A percentile compares a stretch with the other conserved stretches of the same genome.
Conservation (phyloP, 2,113 vertebrate species). For the Piprites chloris region DNA sequence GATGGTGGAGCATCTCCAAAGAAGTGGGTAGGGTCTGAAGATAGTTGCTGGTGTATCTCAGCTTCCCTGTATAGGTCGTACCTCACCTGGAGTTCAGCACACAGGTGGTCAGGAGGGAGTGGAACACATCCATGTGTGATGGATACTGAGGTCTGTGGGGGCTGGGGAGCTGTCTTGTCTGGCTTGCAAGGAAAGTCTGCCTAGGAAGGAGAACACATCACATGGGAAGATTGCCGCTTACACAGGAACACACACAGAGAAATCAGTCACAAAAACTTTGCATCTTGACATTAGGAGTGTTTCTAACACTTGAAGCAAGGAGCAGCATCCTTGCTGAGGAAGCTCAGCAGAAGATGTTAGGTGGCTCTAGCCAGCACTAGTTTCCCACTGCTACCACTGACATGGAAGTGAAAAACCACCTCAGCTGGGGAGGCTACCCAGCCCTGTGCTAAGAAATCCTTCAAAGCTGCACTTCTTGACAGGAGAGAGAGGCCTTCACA, state of each 20-base stretch:
- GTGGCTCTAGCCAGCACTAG: neutral
- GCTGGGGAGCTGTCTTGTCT: neutral
- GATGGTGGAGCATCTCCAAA: neutral
- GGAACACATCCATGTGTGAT: neutral
- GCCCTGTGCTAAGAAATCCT: neutral
- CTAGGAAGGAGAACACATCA: neutral
- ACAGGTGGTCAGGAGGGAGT: neutral
- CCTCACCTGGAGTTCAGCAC: neutral
- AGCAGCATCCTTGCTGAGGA: neutral
- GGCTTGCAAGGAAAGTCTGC: neutral
- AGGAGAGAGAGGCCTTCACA: conserved; percentile 92
- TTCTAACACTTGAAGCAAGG: neutral
- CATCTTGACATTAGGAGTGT: neutral
- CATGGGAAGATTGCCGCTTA: neutral
- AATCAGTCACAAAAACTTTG: neutral
- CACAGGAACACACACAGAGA: neutral
- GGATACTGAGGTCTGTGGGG: neutral
- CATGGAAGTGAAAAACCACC: neutral
- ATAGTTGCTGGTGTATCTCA: neutral
- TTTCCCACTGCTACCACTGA: neutral
- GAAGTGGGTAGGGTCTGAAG: neutral
- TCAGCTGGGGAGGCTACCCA: neutral
- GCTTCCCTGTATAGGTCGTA: neutral
- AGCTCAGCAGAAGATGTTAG: neutral
- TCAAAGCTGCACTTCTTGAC: neutral